A percentile compares a stretch with the other conserved stretches of the same genome.
Evolutionary conservation across 2,113 vertebrate genomes (phyloP).

Genomic region (Bujurquina vittata): DNA sequence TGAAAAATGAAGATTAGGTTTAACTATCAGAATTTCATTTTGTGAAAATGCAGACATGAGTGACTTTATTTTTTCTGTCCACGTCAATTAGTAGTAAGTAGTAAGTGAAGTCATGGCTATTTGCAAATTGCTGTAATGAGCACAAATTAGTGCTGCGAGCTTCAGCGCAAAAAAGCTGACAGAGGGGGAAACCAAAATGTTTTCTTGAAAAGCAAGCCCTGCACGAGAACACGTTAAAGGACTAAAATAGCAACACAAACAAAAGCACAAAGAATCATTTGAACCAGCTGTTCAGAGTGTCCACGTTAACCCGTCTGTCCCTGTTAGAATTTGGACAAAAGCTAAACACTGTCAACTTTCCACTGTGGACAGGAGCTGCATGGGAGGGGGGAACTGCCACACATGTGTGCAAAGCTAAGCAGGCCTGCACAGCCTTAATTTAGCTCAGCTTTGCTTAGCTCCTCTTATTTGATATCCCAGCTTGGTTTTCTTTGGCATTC

Average conservation of each 20-base stretch:
- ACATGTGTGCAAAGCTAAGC: not conserved
- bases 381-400: not conserved
- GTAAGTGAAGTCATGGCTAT: slow-evolving; percentile 17
- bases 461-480: not conserved
- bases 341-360: slow-evolving; percentile 4
- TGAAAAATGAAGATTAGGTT: not conserved
- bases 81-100: not conserved
- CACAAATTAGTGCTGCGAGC: slow-evolving; percentile 1
- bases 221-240: slow-evolving; percentile 26
- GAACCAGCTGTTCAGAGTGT: slow-evolving; percentile 66
- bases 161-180: not conserved
- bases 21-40: not conserved
- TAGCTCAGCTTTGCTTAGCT: not conserved
- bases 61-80: not conserved
- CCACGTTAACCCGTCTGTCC: not conserved
- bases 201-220: slow-evolving; percentile 55
- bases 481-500: not conserved
- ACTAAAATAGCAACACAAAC: slow-evolving; percentile 61
- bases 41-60: not conserved
- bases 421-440: not conserved
- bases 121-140: slow-evolving; percentile 47
- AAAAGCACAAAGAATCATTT: slow-evolving; percentile 50
- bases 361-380: not conserved
- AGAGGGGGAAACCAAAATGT: slow-evolving; percentile 36
- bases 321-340: slow-evolving; percentile 8